Evolutionary conservation across 2,888 invertebrate species (phyloP).

Genomic region (Lomographa bimaculata): DNA sequence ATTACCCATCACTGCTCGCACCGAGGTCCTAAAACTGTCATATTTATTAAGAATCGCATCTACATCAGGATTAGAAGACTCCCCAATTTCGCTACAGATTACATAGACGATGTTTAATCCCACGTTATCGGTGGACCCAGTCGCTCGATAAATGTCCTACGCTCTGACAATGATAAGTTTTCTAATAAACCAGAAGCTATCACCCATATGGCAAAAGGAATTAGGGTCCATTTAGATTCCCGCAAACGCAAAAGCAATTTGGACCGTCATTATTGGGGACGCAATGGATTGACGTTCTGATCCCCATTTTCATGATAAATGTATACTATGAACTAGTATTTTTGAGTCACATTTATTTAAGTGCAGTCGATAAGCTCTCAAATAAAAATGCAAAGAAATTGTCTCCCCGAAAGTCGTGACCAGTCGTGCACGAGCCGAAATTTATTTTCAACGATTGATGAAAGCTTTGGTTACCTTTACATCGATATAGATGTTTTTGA

Average conservation of each 20-base stretch:
- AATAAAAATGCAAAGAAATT: conserved; percentile 44
- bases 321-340: conserved; percentile 43
- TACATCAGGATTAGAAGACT: conserved; percentile 39
- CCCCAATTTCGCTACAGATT: conserved; percentile 55
- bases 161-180: conserved; percentile 43
- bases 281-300: conserved; percentile 55
- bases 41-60: conserved; percentile 38
- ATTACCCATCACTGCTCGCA: conserved; percentile 37
- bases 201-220: conserved; percentile 34
- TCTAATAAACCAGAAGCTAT: conserved; percentile 30
- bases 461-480: conserved; percentile 49
- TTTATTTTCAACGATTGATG: conserved; percentile 56
- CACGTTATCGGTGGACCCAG: conserved; percentile 60
- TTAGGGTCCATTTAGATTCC: conserved; percentile 39
- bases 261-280: conserved; percentile 49
- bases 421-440: conserved; percentile 53
- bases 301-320: conserved; percentile 54
- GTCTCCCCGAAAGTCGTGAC: conserved; percentile 54
- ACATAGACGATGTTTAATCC: conserved; percentile 58
- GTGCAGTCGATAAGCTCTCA: conserved; percentile 36
- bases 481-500: conserved; percentile 42
- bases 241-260: conserved; percentile 32
- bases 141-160: conserved; percentile 57
- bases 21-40: conserved; percentile 34
- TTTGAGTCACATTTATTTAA: conserved; percentile 39